Evolutionary conservation across 1,140 invertebrate genomes (phyloP), one percentile per base, ranked within the genome.

Genomic region (Gonatopus flavifemur): DNA sequence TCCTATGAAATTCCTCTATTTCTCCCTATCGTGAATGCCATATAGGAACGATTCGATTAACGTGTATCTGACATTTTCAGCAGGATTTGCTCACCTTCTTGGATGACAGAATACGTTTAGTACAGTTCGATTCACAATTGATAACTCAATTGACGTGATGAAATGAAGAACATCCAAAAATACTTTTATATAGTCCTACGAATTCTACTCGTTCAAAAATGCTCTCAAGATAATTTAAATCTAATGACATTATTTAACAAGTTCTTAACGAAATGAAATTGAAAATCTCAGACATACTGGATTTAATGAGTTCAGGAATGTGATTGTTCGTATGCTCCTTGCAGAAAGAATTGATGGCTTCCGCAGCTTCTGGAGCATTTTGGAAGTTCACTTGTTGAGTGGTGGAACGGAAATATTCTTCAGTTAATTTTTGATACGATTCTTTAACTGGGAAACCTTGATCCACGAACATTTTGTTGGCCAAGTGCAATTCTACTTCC

Each of bases 321-420:
- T 79, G 83, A 20, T 81, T 44, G 12, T 81, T 72, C 0, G 85
- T 87, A 6, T 77, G 55, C 10, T 77, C 52, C 19, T 76, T 64
- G 13, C 82, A 78, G 81, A 82, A 87, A 2, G 54, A 28, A 46
- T 87, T 87, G 24, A 87, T 83, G 0, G 21, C 59, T 20, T 74
- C 59, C 3, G 76, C 66, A 15, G 69, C 65, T 8, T 63, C 49
- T 1, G 13, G 0, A 1, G 55, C 47, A 33, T 70, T 30, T 0
- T 2, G 8, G 45, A 82, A 83, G 43, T 83, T 56, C 0, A 83
- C 45, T 7, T 3, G 50, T 41, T 45, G 7, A n/a, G 36, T 52
- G 3, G 13, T 43, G 15, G 72, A 68, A 15, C 28, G 41, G 32
- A 69, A 77, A 3, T 39, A 30, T 1, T 47, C 46, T 35, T 54